Base-by-base conservation (phyloP, 2,888 invertebrate genomes). In the Melanotus villosus region DNA sequence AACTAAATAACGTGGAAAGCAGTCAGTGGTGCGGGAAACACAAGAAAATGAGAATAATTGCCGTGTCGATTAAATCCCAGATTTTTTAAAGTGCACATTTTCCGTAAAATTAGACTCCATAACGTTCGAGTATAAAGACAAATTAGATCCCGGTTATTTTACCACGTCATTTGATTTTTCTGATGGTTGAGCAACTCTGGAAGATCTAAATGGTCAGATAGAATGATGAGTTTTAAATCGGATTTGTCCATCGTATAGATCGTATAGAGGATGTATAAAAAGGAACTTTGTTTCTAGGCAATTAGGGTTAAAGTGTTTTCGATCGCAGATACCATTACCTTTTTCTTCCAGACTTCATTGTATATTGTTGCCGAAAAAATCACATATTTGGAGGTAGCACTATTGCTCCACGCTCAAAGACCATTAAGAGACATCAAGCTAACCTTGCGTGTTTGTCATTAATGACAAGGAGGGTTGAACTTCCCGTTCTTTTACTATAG, bases 381-480 rank as follows among this genome's bases (percentile, higher is more conserved):
- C 7, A 9, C 9, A 14, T 9, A 41, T 41, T 14, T 7, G 14
- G n/a, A 12, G 34, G n/a, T 34, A 12, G 1, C 12, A 34, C 34
- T 16, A 9, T 18, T 14, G 14, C 16, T 56, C 30, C 56, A 36
- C 34, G 56, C 34, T 36, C 34, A 36, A 56, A 56, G 16, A 56
- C 36, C 58, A 58, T 58, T 43, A 58, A 26, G 41, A 58, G 58
- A 43, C 58, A 58, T 58, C 41, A 18, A 7, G 34, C 36, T 1
- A 41, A 41, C 21, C 58, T 58, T 43, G 58, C 58, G 58, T 60
- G 60, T 50, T 47, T 47, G 60, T 47, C 36, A 34, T 43, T 65
- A 45, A 65, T 41, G 59, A 50, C 45, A 66, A 41, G 36, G 56
- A 19, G 58, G 66, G 59, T 58, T 45, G 60, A 60, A 60, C 58